Base-by-base conservation (phyloP, 2,113 vertebrate species). In the Lontra canadensis region DNA sequence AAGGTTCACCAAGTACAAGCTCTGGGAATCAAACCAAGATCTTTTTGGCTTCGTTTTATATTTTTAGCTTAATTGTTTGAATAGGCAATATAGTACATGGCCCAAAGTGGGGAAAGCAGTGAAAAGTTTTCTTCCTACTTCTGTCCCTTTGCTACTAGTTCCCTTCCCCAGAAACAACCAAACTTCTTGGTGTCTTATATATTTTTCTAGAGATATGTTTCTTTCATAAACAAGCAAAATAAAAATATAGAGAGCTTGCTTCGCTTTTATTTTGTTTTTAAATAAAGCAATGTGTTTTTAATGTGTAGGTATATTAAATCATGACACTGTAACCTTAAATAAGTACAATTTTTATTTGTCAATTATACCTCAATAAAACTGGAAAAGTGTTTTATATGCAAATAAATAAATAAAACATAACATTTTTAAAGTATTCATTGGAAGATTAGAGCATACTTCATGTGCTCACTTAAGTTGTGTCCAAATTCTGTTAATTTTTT, bases 11-110 rank as follows among this genome's bases (percentile, higher is more conserved):
- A 39, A 4, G 42, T 83, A 67, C 21, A n/a, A 82, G 17, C 44
- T 82, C 65, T 74, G 17, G 15, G 14, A 76, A 12, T 91, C 44
- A 71, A 91, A 69, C 21, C 7, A 36, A 39, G 39, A 55, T 92
- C 18, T 78, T 83, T 49, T 59, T 55, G 89, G 44, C 82, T 87
- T 80, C 76, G 31, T 65, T 88, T 73, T 55, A 7, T 57, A 57
- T 78, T 57, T 92, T 95, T 49, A 96, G 42, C 26, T 73, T 76
- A 47, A 36, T 96, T 88, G 29, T 94, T 93, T 73, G 23, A 92
- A n/a, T 47, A 59, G 29, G 4, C 73, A 59, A n/a, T 39, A 29
- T 78, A 34, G 14, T 18, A 17, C 36, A 57, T 15, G 26, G 12
- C 42, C 25, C 57, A 1, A 55, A 96, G 65, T n/a, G 17, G 29